Evolutionary conservation across 2,888 invertebrate genomes (phyloP).

Genomic region (Polyommatus icarus): DNA sequence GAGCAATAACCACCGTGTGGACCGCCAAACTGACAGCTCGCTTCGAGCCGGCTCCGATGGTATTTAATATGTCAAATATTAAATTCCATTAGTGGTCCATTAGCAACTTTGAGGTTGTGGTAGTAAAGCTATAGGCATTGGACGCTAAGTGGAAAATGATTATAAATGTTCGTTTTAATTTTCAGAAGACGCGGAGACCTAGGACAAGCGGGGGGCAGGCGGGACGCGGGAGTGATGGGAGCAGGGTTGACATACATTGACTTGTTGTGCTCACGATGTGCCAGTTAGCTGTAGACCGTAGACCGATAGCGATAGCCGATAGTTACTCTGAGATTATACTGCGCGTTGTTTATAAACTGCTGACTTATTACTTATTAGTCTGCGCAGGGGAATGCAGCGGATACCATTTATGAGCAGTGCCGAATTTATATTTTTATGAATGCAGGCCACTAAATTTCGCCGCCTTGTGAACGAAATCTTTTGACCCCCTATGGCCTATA

Average conservation of each 20-base stretch:
- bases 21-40: too few species aligned
- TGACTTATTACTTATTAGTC: background rate
- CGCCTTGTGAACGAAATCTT: too few species aligned
- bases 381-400: background rate
- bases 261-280: conserved; percentile 76
- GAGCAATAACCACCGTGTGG: too few species aligned
- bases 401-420: background rate
- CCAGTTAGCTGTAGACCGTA: conserved; percentile 71
- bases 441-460: too few species aligned
- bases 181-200: conserved; percentile 68
- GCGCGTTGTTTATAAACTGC: conserved; percentile 21
- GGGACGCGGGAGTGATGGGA: conserved; percentile 63
- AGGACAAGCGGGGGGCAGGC: conserved; percentile 50
- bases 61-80: too few species aligned
- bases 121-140: too few species aligned
- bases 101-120: too few species aligned
- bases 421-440: too few species aligned
- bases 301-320: conserved; percentile 44
- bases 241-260: conserved; percentile 64
- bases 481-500: too few species aligned
- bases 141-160: too few species aligned
- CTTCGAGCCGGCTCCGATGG: too few species aligned
- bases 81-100: too few species aligned
- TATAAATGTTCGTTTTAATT: conserved; percentile 27
- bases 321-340: conserved; percentile 33